Evolutionary conservation across 2,797 vertebrate species (phyloP).

Genomic region (Meriones psammophilus): DNA sequence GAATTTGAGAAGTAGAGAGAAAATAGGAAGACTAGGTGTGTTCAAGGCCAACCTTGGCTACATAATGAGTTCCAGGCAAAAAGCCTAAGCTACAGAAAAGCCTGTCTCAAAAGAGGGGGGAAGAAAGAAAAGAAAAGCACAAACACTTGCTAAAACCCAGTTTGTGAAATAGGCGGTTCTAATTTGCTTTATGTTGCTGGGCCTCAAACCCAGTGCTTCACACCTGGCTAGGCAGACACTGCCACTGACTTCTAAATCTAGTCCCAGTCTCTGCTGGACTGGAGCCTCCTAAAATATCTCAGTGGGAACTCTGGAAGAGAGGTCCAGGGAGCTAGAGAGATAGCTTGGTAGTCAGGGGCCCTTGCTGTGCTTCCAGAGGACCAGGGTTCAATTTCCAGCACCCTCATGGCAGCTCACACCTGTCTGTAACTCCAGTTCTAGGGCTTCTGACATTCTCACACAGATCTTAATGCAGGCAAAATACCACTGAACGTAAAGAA

Average conservation of each 20-base stretch:
- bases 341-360: not conserved
- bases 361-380: not conserved
- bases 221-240: not conserved
- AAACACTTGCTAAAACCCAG: not conserved
- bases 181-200: not conserved
- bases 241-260: not conserved
- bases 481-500: not conserved
- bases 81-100: not conserved
- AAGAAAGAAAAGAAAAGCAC: not conserved
- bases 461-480: not conserved
- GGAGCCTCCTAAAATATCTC: not conserved
- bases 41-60: not conserved
- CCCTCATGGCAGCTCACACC: not conserved
- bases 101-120: not conserved
- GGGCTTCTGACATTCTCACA: not conserved
- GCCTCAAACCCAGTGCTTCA: not conserved
- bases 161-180: not conserved
- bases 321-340: not conserved
- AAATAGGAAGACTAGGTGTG: not conserved
- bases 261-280: not conserved
- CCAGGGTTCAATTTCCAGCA: not conserved
- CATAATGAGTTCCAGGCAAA: not conserved
- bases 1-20: not conserved
- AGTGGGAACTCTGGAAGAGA: not conserved
- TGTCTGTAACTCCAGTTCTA: not conserved